Conservation (phyloP, 2,888 invertebrate species). For the Phoronis australis region DNA sequence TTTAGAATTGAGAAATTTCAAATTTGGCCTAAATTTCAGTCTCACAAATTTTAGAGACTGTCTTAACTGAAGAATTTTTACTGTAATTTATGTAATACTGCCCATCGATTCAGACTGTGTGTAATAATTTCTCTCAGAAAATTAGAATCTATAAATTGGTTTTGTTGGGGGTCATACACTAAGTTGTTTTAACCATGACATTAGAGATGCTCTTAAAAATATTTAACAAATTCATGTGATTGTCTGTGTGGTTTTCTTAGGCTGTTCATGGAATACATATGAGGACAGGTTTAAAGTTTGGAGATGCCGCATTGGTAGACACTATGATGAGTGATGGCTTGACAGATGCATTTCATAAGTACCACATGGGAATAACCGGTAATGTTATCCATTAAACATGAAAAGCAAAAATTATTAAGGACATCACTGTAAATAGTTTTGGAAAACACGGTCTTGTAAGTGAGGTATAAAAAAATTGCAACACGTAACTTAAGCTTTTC, state of each 20-base stretch:
- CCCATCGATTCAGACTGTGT: no score
- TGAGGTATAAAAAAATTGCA: no score
- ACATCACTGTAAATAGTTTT: no score
- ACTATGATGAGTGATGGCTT: slow-evolving; percentile 61
- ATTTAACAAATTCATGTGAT: neutral
- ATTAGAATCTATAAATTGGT: neutral
- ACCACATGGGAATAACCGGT: slow-evolving; percentile 78
- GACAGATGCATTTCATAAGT: slow-evolving; percentile 67
- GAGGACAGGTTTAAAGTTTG: slow-evolving; percentile 65
- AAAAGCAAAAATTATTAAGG: no score
- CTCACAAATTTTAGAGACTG: no score
- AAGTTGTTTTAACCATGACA: neutral
- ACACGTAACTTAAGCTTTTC: no score
- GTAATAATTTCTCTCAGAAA: neutral
- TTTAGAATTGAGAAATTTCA: no score
- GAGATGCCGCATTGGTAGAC: slow-evolving; percentile 62
- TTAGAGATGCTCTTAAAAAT: neutral
- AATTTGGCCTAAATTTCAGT: no score
- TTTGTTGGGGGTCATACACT: neutral
- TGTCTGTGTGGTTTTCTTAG: slow-evolving; percentile 19
- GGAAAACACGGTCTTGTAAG: no score
- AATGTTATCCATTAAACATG: no score
- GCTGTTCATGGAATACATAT: slow-evolving; percentile 66
- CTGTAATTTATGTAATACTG: no score
- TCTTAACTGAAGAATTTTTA: no score